Base-by-base conservation (phyloP, 2,888 invertebrate species). In the Polydesmus complanatus region DNA sequence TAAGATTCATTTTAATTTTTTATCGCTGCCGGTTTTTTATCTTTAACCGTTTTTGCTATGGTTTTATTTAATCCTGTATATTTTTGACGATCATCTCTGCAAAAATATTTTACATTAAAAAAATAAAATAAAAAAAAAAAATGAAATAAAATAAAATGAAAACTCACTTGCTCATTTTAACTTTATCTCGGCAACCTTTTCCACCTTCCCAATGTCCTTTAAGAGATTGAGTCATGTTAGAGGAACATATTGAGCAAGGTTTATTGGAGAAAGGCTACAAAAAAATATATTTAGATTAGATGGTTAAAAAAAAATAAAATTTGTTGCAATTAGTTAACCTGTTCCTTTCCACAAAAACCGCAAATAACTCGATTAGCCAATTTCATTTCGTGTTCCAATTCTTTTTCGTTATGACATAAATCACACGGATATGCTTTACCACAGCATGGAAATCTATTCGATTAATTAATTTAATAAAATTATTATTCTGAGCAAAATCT, bases 171-270 rank as follows among this genome's bases (percentile, higher is more conserved):
- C 70, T 70, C 76, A 76, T 76, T 47, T 67, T 64, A 3, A 70
- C 67, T 64, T 72, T 73, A 67, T 75, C 73, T 8, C 76, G 67
- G 64, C 76, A 76, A 2, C 76, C 76, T 63, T 69, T 70, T 2
- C 76, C 76, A 23, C 76, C 76, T 67, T 76, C 76, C 76, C 76
- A 76, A 67, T 74, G 73, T 3, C 69, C 59, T 2, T 72, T 69
- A 52, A 66, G 62, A 19, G 67, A 66, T 63, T 70, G 70, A 5
- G 72, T 73, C 65, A 75, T 63, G 49, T 64, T 65, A 49, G 67
- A 66, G 21, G 67, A 64, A 62, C 75, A 75, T 3, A 65, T 65
- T 1, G 64, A 58, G 64, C 75, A 75, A 2, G 73, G 71, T 57
- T 68, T 69, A 26, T 71, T 71, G 23, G 71, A 64, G 66, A 68